phyloP scores from a whole-genome alignment of 2,888 invertebrate species.

The Machimus atricapillus region DNA sequence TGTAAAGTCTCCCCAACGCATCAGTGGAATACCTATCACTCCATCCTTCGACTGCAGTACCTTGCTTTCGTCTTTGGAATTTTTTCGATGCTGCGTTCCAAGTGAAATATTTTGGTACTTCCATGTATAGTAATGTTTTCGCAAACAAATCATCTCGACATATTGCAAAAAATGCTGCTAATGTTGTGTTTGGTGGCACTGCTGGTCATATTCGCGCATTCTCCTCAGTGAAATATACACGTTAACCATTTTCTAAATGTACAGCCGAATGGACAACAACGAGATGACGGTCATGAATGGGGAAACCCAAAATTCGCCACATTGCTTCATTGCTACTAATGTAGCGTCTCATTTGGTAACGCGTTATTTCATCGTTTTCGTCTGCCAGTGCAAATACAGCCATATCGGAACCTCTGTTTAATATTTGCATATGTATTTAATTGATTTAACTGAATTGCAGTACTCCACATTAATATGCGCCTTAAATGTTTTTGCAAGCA shows the following conservation, averaged over 20 bases:
- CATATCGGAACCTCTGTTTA: neutral
- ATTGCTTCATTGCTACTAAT: neutral
- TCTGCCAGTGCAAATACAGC: neutral
- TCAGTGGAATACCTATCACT: neutral
- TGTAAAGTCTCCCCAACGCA: conserved; percentile 50
- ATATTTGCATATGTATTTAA: neutral
- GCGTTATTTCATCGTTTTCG: neutral
- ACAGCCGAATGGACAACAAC: neutral
- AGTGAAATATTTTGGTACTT: conserved; percentile 53
- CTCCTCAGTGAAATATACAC: neutral
- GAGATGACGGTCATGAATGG: neutral
- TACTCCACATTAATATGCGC: neutral
- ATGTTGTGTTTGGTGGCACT: neutral
- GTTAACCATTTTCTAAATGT: neutral
- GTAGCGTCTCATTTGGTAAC: neutral
- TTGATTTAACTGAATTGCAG: neutral
- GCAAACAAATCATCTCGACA: neutral
- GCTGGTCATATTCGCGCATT: neutral
- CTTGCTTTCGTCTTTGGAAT: conserved; percentile 52
- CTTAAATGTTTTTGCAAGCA: neutral
- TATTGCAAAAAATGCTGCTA: neutral
- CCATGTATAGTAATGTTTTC: conserved; percentile 46
- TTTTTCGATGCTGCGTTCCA: conserved; percentile 53
- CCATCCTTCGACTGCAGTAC: conserved; percentile 51
- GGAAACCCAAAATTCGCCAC: neutral